Base-by-base conservation (phyloP, 2,113 vertebrate species). In the Brachirus orientalis region DNA sequence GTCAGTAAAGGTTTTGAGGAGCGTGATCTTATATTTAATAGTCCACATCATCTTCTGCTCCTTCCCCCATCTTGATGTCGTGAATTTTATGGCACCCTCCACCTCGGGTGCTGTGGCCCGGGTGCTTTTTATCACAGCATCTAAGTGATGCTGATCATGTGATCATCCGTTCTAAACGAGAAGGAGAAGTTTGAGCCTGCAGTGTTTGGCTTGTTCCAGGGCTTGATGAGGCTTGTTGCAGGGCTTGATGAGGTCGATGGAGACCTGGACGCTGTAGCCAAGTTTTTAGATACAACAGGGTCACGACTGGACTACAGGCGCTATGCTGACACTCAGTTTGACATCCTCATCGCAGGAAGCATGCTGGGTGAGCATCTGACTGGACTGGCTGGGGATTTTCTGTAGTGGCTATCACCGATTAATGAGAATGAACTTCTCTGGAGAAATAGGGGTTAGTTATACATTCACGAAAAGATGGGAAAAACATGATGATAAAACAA, bases 171-270 rank as follows among this genome's bases (percentile, higher is more conserved):
- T 59, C 63, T 80, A 97, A 96, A 97, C 97, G 96, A 97, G 95
- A 97, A 97, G 90, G 96, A 97, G 95, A 97, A 97, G 95, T 97
- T 97, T 89, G 96, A 97, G 94, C 96, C 96, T 68, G 96, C 95
- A 53, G 94, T 97, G 79, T 97, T 97, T 90, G n/a, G n/a, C n/a
- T n/a, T n/a, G n/a, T n/a, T n/a, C n/a, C 92, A 95, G 91, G 96
- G 96, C 93, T 95, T 95, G 0, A 95, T 97, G n/a, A n/a, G n/a
- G n/a, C n/a, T n/a, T 55, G 90, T 96, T 79, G 94, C 94, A 72
- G 96, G 96, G 67, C 95, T 97, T 85, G 96, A 96, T 88, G 96
- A 97, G 90, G 94, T 95, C 79, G 94, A 94, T 8, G 92, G 84
- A 57, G 95, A 97, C 86, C 89, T 97, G 84, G 96, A 97, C 65